phyloP scores from a whole-genome alignment of 2,797 vertebrate species.

The Dicrostonyx torquatus region DNA sequence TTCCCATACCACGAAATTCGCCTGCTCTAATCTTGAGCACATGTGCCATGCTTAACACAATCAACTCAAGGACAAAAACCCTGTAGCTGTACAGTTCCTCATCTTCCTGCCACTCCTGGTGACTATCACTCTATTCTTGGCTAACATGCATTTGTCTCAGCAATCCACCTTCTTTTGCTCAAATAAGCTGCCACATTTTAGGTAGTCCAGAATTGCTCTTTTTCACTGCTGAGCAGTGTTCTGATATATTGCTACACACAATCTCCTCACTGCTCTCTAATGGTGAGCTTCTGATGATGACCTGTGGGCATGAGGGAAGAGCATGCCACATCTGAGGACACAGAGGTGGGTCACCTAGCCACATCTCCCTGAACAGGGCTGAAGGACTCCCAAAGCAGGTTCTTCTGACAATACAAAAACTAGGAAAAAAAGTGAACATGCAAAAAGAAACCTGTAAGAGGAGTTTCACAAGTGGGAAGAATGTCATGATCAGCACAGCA shows the following conservation, averaged over 20 bases:
- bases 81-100: accelerated
- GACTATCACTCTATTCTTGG: accelerated
- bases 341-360: not conserved
- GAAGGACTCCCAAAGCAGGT: accelerated
- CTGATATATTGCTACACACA: accelerated
- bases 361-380: accelerated
- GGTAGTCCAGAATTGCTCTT: accelerated
- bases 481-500: not conserved
- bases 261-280: too few species aligned
- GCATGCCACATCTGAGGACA: not conserved
- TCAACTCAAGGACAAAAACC: not conserved
- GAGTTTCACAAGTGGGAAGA: not conserved
- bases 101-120: accelerated
- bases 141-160: not conserved
- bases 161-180: accelerated
- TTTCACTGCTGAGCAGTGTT: not conserved
- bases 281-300: not conserved
- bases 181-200: accelerated
- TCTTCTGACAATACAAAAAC: not conserved
- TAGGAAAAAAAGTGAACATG: not conserved
- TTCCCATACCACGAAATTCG: not conserved
- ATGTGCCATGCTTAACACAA: not conserved
- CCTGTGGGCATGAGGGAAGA: not conserved
- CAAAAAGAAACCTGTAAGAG: not conserved
- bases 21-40: not conserved